Percentiles rank a stretch among this genome's conserved stretches.
phyloP scores from a whole-genome alignment of 2,113 vertebrate genomes.

The Mionectes macconnelli region DNA sequence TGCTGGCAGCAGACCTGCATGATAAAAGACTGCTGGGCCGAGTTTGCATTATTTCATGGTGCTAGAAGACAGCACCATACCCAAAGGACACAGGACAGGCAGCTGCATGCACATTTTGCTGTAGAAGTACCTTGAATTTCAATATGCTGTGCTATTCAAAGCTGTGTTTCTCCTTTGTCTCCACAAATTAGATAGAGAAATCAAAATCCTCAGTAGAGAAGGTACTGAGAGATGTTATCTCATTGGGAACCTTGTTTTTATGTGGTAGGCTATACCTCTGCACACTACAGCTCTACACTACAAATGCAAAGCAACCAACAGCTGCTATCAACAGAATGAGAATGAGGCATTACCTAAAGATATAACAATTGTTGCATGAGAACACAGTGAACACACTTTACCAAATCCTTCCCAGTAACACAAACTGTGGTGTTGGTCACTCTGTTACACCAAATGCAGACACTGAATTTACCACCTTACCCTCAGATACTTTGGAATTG shows the following conservation, averaged over 20 bases:
- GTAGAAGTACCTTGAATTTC: not conserved
- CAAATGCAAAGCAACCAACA: not conserved
- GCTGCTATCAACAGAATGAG: not conserved
- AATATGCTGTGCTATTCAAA: not conserved
- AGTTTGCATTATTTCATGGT: not conserved
- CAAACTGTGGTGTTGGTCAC: not conserved
- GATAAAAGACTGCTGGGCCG: not conserved
- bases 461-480: not conserved
- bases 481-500: not conserved
- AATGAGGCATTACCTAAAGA: not conserved
- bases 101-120: not conserved
- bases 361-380: not conserved
- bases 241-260: not conserved
- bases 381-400: not conserved
- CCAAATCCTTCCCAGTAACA: not conserved
- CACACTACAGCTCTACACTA: not conserved
- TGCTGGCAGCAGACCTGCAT: not conserved
- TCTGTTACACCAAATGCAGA: not conserved
- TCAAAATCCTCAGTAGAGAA: not conserved
- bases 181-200: not conserved
- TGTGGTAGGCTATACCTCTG: not conserved
- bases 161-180: not conserved
- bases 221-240: not conserved
- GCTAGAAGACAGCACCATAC: not conserved
- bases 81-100: not conserved